phyloP scores from a whole-genome alignment of 1,140 invertebrate genomes.

The Sycophaga agraensis region DNA sequence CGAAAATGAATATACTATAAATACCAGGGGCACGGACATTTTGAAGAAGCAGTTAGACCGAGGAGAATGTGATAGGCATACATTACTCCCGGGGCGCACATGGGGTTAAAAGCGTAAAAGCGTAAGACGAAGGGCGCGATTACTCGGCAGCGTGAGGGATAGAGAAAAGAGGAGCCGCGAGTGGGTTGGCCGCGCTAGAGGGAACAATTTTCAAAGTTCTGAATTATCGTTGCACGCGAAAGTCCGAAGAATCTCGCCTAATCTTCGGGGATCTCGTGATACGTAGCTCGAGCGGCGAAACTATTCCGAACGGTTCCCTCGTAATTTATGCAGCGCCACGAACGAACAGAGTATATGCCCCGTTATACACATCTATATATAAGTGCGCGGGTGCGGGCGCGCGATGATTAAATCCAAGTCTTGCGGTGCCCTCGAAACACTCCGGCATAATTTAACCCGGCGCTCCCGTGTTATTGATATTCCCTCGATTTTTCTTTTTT shows the following conservation, averaged over 20 bases:
- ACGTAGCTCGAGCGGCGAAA: slow-evolving; percentile 20
- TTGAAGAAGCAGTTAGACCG: too few relatives aligned
- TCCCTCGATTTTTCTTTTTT: background rate
- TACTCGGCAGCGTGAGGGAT: background rate
- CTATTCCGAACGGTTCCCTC: slow-evolving; percentile 22
- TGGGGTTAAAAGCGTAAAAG: slow-evolving; percentile 7
- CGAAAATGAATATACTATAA: too few relatives aligned
- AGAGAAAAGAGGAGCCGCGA: background rate
- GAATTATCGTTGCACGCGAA: slow-evolving; percentile 30
- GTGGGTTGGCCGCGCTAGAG: too few relatives aligned
- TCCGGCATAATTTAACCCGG: background rate
- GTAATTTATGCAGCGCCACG: slow-evolving; percentile 25
- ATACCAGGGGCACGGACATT: too few relatives aligned
- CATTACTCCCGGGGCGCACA: too few relatives aligned
- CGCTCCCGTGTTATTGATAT: slow-evolving; percentile 12
- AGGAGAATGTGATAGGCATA: too few relatives aligned
- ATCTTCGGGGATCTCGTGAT: slow-evolving; percentile 31
- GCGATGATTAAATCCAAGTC: slow-evolving; percentile 26
- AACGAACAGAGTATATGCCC: background rate
- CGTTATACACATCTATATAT: too few relatives aligned
- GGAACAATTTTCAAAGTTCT: slow-evolving; percentile 29
- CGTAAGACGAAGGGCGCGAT: slow-evolving; percentile 20
- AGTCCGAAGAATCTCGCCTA: slow-evolving; percentile 30
- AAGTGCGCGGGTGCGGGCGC: background rate
- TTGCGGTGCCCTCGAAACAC: slow-evolving; percentile 9